Percentiles rank a stretch among this genome's conserved stretches.
phyloP scores from a whole-genome alignment of 1,140 invertebrate species.

The Theocolax elegans region DNA sequence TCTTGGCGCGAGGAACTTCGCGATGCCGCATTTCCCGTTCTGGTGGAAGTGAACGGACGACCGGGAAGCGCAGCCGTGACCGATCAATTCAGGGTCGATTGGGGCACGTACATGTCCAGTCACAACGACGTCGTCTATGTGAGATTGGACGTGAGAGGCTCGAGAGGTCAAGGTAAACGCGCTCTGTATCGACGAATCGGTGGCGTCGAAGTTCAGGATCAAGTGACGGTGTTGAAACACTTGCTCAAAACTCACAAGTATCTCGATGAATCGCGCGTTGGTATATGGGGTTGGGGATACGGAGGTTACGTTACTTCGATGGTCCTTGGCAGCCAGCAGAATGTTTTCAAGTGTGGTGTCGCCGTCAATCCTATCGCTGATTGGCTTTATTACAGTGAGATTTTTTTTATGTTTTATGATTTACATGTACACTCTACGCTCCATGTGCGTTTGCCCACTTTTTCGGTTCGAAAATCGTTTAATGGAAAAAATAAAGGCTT shows the following conservation, averaged over 20 bases:
- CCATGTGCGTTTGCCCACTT: too few relatives aligned
- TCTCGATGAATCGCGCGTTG: slow-evolving; percentile 86
- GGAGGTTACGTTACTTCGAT: slow-evolving; percentile 92
- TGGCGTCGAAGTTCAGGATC: slow-evolving; percentile 88
- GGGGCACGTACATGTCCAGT: slow-evolving; percentile 93
- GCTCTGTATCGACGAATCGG: slow-evolving; percentile 84
- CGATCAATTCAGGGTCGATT: slow-evolving; percentile 86
- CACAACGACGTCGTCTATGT: slow-evolving; percentile 91
- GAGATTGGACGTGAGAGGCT: slow-evolving; percentile 87
- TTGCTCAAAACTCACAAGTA: slow-evolving; percentile 85
- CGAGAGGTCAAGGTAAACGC: slow-evolving; percentile 82
- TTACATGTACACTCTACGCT: not conserved
- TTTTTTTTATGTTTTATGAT: too few relatives aligned
- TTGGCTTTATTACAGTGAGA: slow-evolving; percentile 94
- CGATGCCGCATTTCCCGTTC: slow-evolving; percentile 85
- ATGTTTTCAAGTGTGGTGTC: slow-evolving; percentile 90
- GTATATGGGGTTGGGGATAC: slow-evolving; percentile 97
- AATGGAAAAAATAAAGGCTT: too few relatives aligned
- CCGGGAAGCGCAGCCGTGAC: slow-evolving; percentile 90
- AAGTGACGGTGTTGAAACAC: slow-evolving; percentile 86
- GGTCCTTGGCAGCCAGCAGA: slow-evolving; percentile 86
- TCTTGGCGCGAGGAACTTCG: slow-evolving; percentile 85
- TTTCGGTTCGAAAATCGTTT: too few relatives aligned
- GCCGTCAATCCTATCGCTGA: slow-evolving; percentile 93
- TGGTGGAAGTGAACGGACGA: slow-evolving; percentile 89